Evolutionary conservation across 1,140 invertebrate species (phyloP), one percentile per base, ranked within the genome.

Genomic region (Melitaea cinxia): DNA sequence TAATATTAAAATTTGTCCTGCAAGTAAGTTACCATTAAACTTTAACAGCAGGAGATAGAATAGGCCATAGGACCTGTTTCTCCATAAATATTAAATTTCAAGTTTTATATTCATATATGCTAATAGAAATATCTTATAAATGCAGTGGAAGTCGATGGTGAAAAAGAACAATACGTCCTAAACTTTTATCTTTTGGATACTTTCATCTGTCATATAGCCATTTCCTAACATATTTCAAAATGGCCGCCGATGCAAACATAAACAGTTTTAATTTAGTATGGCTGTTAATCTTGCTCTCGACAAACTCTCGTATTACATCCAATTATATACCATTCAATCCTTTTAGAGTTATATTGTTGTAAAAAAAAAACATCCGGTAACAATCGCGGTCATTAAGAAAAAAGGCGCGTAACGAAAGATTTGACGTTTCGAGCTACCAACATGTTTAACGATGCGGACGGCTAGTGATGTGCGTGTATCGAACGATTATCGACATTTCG

Each of bases 311-410:
- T 85, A 89, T 89, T 89, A 89, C 87, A 88, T 80, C 82, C 85
- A 89, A 89, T 89, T 89, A 89, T 88, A 81, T 83, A 72, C 82
- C 78, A 89, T 89, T 88, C 85, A 89, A 83, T 85, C 78, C 83
- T 86, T 87, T 82, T 77, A 78, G 74, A 78, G 68, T 69, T 77
- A 78, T 75, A 80, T 77, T 75, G 68, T 78, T n/a, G n/a, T n/a
- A n/a, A n/a, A n/a, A 75, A 82, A 83, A 82, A 84, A 84, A 75
- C 70, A 80, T 74, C 73, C 71, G 65, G 75, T 65, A 80, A 89
- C 86, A 89, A 89, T 85, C 77, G 77, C 53, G 75, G 78, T 89
- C 82, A 82, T 88, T 88, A 88, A 85, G 76, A 85, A 86, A 82
- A 83, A 88, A 79, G 74, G 78, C 76, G 83, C 82, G 77, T 83